A percentile compares a stretch with the other conserved stretches of the same genome.
Evolutionary conservation across 2,797 vertebrate species (phyloP).

Genomic region (Muraenolepis orangiensis): DNA sequence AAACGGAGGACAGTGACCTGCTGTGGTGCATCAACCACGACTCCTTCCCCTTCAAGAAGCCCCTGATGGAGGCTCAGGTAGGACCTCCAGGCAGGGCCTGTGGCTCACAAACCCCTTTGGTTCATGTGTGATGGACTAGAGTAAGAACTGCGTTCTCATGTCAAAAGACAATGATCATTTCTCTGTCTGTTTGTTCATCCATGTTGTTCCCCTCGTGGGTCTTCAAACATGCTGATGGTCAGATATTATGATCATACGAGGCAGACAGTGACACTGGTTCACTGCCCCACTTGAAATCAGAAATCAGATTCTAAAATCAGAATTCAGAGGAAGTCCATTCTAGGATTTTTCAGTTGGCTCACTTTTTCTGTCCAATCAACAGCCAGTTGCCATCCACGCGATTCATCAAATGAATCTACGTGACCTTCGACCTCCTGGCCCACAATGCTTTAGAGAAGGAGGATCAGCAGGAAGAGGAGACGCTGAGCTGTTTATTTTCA

Average conservation of each 20-base stretch:
- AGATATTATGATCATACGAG: neutral
- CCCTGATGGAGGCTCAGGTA: constrained; percentile 97
- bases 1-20: constrained; percentile 93
- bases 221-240: neutral
- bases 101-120: neutral
- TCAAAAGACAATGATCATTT: neutral
- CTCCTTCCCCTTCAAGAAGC: constrained; percentile 96
- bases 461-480: too few relatives aligned
- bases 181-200: neutral
- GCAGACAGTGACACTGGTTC: neutral
- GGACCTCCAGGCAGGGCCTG: neutral
- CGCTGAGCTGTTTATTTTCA: neutral
- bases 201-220: neutral
- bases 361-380: neutral
- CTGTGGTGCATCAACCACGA: constrained; percentile 98
- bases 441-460: neutral
- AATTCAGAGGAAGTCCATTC: neutral
- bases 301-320: neutral
- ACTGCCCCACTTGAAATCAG: neutral
- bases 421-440: too few relatives aligned
- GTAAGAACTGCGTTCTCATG: too few relatives aligned
- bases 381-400: too few relatives aligned
- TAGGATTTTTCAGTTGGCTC: neutral
- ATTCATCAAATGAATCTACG: too few relatives aligned
- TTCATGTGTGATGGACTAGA: too few relatives aligned